A percentile compares a stretch with the other conserved stretches of the same genome.
These are phyloP conservation scores for Calameuta filiformis DNA, from an alignment of 2,888 invertebrate species.

Conservation along the genomic window DNA sequence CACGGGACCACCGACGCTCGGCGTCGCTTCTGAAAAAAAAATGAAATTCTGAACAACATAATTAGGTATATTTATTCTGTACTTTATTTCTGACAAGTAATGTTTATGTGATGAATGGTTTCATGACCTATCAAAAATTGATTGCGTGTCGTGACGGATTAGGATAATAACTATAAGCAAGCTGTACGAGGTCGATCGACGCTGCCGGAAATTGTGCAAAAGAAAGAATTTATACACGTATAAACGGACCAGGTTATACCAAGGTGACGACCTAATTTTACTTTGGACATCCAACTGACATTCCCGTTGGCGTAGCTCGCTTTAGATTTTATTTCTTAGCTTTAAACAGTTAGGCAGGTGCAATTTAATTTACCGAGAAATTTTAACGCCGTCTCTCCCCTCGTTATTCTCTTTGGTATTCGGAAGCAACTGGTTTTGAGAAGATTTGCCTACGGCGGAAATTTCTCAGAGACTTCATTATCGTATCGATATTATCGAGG, in stretches of 20 bases:
- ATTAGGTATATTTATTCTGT: not conserved
- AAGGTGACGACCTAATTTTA: not conserved
- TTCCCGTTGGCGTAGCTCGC: not conserved
- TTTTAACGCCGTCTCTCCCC: not conserved
- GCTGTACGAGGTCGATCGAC: not conserved
- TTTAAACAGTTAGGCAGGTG: not conserved
- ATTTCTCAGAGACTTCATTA: not conserved
- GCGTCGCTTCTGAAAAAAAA: constrained; percentile 45
- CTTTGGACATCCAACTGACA: not conserved
- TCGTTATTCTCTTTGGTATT: not conserved
- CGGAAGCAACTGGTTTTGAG: not conserved
- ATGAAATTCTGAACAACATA: constrained; percentile 12
- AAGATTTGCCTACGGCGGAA: not conserved
- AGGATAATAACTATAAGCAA: not conserved
- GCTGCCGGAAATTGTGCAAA: not conserved
- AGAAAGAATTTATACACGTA: not conserved
- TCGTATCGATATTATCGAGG: constrained; percentile 9
- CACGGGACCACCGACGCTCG: constrained; percentile 46
- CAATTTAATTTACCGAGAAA: not conserved
- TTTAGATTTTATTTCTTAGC: not conserved
- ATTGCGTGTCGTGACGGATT: not conserved
- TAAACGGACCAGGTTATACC: not conserved
- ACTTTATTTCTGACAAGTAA: not conserved
- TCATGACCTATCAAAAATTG: not conserved
- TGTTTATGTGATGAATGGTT: not conserved